Evolutionary conservation across 2,888 invertebrate genomes (phyloP).

Genomic region (Meiosimyza platycephala): DNA sequence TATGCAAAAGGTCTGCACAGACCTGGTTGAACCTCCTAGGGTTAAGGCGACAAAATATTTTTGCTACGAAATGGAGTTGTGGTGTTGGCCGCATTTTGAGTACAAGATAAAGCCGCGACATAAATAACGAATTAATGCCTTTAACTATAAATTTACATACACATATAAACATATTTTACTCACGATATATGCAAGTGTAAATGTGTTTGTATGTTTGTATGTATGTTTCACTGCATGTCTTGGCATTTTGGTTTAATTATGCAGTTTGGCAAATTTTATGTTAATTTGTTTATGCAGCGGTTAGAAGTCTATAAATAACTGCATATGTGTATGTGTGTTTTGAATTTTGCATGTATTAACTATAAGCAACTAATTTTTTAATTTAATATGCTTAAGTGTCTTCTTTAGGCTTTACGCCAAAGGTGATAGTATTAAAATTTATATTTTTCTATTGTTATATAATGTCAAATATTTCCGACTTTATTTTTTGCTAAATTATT

Average conservation of each 20-base stretch:
- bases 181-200: background rate
- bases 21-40: no score
- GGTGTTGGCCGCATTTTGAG: background rate
- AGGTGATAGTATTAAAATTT: no score
- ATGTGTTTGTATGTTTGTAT: background rate
- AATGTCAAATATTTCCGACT: no score
- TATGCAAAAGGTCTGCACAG: no score
- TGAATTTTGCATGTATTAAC: background rate
- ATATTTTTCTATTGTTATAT: no score
- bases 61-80: background rate
- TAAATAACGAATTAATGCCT: slow-evolving; percentile 4
- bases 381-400: no score
- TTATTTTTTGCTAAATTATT: no score
- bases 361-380: no score
- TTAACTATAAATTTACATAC: background rate
- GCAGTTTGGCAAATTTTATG: background rate
- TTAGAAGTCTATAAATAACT: background rate
- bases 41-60: no score
- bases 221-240: background rate
- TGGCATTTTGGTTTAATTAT: background rate
- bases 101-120: background rate
- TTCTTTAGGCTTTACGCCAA: no score
- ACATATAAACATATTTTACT: no score
- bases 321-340: background rate
- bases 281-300: background rate